A percentile compares a stretch with the other conserved stretches of the same genome.
Evolutionary conservation across 2,888 invertebrate species (phyloP).

Genomic region (Plagodis dolabraria): DNA sequence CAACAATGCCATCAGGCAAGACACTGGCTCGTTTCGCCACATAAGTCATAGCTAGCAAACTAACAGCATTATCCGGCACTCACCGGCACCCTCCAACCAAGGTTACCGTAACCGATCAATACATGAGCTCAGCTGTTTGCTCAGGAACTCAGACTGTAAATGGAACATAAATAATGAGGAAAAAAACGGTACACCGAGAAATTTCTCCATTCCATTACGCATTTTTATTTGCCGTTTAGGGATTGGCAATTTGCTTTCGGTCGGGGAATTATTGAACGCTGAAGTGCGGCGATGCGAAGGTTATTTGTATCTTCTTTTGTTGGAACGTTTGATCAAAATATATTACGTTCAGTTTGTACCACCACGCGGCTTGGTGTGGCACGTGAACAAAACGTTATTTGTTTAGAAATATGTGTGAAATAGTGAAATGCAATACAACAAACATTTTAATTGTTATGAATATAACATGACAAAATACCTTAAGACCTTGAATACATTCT

Average conservation of each 20-base stretch:
- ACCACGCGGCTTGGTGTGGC: too few species aligned
- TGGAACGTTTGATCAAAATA: background rate
- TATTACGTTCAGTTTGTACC: background rate
- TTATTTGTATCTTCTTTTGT: slow-evolving; percentile 8
- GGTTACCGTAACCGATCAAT: slow-evolving; percentile 14
- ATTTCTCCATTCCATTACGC: slow-evolving; percentile 15
- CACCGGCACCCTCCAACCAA: background rate
- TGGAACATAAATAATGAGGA: slow-evolving; percentile 18
- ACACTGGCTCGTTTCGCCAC: too few species aligned
- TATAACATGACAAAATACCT: too few species aligned
- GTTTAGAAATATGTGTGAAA: background rate
- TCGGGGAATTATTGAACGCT: slow-evolving; percentile 5
- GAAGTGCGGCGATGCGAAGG: slow-evolving; percentile 9
- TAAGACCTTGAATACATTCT: too few species aligned
- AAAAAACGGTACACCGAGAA: background rate
- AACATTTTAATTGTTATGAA: too few species aligned
- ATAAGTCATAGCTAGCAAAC: too few species aligned
- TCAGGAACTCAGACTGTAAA: slow-evolving; percentile 6
- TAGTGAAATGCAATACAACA: too few species aligned
- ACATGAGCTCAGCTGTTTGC: slow-evolving; percentile 19
- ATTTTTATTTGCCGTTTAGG: slow-evolving; percentile 20
- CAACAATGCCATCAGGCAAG: too few species aligned
- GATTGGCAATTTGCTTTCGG: slow-evolving; percentile 12
- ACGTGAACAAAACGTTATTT: too few species aligned
- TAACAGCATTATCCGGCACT: background rate